phyloP scores from a whole-genome alignment of 2,888 invertebrate species.

The Cosmia trapezina region DNA sequence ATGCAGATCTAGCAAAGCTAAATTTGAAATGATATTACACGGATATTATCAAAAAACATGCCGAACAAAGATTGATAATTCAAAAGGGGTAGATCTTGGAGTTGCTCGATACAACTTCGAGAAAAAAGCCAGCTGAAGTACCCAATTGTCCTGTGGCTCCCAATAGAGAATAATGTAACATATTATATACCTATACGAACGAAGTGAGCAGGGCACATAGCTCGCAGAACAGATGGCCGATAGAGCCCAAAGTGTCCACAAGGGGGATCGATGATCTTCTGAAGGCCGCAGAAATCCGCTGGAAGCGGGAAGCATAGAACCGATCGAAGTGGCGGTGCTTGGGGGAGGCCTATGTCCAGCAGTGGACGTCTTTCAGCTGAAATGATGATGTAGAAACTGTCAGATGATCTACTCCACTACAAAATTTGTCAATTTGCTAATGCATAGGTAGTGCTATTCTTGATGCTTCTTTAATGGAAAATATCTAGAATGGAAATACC shows the following conservation, averaged over 20 bases:
- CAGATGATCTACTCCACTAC: not conserved
- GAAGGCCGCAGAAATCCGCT: too few relatives aligned
- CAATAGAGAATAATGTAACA: not conserved
- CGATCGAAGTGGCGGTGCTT: too few relatives aligned
- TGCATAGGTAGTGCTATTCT: not conserved
- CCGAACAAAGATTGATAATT: not conserved
- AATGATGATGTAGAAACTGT: not conserved
- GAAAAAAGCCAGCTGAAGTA: not conserved
- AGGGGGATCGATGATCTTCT: too few relatives aligned
- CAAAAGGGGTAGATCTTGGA: not conserved
- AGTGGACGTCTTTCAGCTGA: too few relatives aligned
- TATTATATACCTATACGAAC: not conserved
- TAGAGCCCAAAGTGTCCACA: too few relatives aligned
- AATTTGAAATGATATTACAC: not conserved
- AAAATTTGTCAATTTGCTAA: not conserved
- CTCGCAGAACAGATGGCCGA: too few relatives aligned
- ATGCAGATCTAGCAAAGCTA: not conserved
- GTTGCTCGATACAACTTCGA: not conserved
- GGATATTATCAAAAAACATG: not conserved
- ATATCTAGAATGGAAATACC: conserved; percentile 23
- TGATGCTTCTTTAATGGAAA: conserved; percentile 8
- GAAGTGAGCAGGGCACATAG: not conserved
- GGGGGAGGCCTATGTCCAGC: too few relatives aligned
- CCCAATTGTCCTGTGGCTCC: not conserved
- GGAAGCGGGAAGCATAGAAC: too few relatives aligned